These are phyloP conservation scores for Cataglyphis albicans DNA, from an alignment of 2,888 invertebrate genomes.

Conservation along the genomic window DNA sequence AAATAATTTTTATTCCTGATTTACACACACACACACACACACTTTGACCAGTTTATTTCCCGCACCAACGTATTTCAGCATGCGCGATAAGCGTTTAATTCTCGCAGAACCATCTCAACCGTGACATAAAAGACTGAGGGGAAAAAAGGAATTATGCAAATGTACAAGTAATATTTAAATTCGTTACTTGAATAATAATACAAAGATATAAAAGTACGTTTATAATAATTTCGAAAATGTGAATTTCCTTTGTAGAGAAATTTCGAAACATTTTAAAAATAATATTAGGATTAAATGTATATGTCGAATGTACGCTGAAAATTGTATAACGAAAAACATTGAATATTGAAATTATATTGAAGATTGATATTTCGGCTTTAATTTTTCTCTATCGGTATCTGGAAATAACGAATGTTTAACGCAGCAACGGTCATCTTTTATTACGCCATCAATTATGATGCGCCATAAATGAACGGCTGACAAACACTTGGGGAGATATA, in stretches of 20 bases:
- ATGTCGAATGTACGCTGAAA: background rate
- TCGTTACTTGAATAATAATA: conserved; percentile 22
- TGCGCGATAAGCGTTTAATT: conserved; percentile 41
- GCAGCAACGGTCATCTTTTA: conserved; percentile 26
- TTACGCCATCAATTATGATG: conserved; percentile 20
- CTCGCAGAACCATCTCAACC: conserved; percentile 30
- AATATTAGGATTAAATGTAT: conserved; percentile 5
- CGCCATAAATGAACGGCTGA: conserved; percentile 20
- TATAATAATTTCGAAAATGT: conserved; percentile 13
- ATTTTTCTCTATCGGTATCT: background rate
- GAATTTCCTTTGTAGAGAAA: background rate
- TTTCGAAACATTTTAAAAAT: conserved; percentile 15
- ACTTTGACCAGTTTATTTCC: background rate
- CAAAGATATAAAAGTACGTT: background rate
- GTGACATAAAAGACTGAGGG: conserved; percentile 23
- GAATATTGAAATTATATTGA: background rate
- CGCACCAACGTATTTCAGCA: background rate
- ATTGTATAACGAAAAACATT: conserved; percentile 1
- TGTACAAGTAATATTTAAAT: conserved; percentile 29
- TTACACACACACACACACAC: background rate
- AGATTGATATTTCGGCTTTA: background rate
- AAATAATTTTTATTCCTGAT: conserved; percentile 35
- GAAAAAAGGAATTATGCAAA: conserved; percentile 9
- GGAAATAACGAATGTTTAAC: conserved; percentile 9
- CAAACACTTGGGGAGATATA: conserved; percentile 55